Evolutionary conservation across 2,888 invertebrate genomes (phyloP), one percentile per base, ranked within the genome.

Genomic region (Helleia helle): DNA sequence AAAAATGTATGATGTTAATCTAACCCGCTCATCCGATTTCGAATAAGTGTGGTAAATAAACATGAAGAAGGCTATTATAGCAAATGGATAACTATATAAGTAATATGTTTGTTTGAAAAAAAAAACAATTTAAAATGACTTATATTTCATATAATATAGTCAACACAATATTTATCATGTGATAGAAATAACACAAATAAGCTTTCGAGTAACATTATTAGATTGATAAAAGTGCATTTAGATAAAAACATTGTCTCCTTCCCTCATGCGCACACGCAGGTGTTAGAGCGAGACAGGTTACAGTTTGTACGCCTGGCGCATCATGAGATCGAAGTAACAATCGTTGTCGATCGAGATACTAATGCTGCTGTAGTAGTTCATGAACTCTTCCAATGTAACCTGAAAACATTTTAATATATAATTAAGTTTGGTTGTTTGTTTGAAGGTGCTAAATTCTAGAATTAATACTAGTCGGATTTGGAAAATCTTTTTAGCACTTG

Each of bases 331-430:
- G 68, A 98, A 98, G 70, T 95, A 98, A 40, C 92, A 92, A 68
- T 98, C 97, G 50, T 92, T 93, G 69, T 98, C 97, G 54, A 97
- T 94, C 0, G 96, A 96, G 27, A 97, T 96, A 68, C 97, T 97
- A 52, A 98, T 92, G 9, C 93, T 95, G 42, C 93, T 88, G 81
- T 98, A 98, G 73, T 97, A 98, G 76, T 96, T 95, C 62, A 93
- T 76, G 59, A 97, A 98, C 73, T 98, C 98, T 54, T 97, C 96
- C 54, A 90, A 87, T 1, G 96, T 96, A 8, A 97, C 94, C 96
- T 97, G 80, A 5, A 86, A 86, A 43, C 6, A 83, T 81, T 46
- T n/a, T 27, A 44, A 14, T 26, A 30, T 22, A 17, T n/a, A n/a
- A n/a, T n/a, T n/a, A n/a, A n/a, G n/a, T n/a, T n/a, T n/a, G n/a